phyloP scores from a whole-genome alignment of 2,888 invertebrate genomes.

The Drosophila aldrichi region DNA sequence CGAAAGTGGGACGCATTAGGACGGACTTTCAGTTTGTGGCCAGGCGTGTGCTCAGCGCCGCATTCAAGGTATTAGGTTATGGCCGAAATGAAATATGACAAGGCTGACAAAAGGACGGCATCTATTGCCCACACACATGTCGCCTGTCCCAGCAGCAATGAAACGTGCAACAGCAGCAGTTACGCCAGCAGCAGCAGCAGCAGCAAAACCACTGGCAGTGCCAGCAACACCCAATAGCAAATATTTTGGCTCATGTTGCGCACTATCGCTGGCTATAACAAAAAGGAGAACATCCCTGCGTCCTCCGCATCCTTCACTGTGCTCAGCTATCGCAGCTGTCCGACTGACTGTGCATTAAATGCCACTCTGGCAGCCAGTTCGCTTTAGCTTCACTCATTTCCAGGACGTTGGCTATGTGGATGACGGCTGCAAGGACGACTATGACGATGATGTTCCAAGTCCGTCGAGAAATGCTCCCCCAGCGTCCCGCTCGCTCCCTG shows the following conservation, averaged over 20 bases:
- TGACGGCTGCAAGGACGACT: conserved; percentile 11
- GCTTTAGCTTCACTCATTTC: conserved; percentile 65
- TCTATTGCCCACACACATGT: conserved; percentile 38
- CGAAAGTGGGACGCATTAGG: conserved; percentile 63
- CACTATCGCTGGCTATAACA: conserved; percentile 39
- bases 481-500: neutral
- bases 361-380: conserved; percentile 67
- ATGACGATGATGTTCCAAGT: conserved; percentile 17
- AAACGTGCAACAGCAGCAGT: conserved; percentile 20
- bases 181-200: conserved; percentile 6
- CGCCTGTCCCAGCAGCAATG: conserved; percentile 27
- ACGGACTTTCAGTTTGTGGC: conserved; percentile 61
- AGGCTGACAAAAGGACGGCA: conserved; percentile 71
- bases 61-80: conserved; percentile 73
- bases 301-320: neutral
- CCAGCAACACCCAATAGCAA: conserved; percentile 48
- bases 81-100: conserved; percentile 76
- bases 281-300: conserved; percentile 1
- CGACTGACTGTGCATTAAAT: conserved; percentile 68
- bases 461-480: conserved; percentile 21
- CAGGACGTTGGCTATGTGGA: conserved; percentile 30
- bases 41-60: conserved; percentile 26
- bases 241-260: conserved; percentile 58
- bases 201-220: conserved; percentile 4
- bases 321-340: conserved; percentile 28